Percentiles rank a stretch among this genome's conserved stretches.
These are phyloP conservation scores for Hecatera dysodea DNA, from an alignment of 2,888 invertebrate species.

Conservation along the genomic window DNA sequence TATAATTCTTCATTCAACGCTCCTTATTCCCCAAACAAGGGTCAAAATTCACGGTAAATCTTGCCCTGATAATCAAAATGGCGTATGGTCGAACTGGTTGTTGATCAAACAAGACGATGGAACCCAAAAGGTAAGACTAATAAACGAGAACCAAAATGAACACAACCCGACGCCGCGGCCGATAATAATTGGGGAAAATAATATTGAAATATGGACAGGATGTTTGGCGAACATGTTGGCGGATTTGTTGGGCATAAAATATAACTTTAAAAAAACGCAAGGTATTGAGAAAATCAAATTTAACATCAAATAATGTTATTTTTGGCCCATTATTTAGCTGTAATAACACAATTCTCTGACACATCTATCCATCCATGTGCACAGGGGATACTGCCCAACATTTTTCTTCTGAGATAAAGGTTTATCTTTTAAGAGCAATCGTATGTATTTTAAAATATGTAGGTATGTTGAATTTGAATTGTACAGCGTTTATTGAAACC, in stretches of 20 bases:
- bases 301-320: too few species aligned
- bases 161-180: constrained; percentile 35
- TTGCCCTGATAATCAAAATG: constrained; percentile 50
- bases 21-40: constrained; percentile 21
- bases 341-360: too few species aligned
- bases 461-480: too few species aligned
- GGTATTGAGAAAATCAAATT: too few species aligned
- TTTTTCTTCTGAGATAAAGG: too few species aligned
- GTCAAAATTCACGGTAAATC: constrained; percentile 40
- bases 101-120: constrained; percentile 52
- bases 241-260: neutral
- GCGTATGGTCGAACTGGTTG: constrained; percentile 60
- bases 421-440: too few species aligned
- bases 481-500: too few species aligned
- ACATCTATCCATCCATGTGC: too few species aligned
- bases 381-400: too few species aligned
- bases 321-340: too few species aligned
- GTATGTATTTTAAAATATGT: too few species aligned
- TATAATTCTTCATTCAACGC: neutral
- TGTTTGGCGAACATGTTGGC: constrained; percentile 23
- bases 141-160: constrained; percentile 51
- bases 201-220: neutral
- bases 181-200: constrained; percentile 59
- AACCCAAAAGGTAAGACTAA: constrained; percentile 50
- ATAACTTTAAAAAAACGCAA: neutral